A percentile compares a stretch with the other conserved stretches of the same genome.
phyloP scores from a whole-genome alignment of 2,888 invertebrate species.

The Synanthedon andrenaeformis region DNA sequence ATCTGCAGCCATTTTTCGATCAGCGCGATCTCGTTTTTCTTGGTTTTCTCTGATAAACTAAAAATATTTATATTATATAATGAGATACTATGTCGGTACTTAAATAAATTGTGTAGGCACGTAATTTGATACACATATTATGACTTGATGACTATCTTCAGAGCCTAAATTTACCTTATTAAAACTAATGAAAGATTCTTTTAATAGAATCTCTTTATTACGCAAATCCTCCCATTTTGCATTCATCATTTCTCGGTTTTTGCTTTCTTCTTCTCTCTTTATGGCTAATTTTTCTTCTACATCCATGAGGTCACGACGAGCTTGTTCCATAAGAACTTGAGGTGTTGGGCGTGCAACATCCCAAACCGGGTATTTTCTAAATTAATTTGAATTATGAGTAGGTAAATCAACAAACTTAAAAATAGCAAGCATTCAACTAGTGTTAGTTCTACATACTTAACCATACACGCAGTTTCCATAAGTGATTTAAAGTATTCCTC shows the following conservation, averaged over 20 bases:
- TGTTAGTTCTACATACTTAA: constrained; percentile 40
- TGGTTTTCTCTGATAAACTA: constrained; percentile 74
- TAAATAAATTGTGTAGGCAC: not conserved
- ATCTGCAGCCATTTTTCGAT: constrained; percentile 70
- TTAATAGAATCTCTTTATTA: constrained; percentile 60
- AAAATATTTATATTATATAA: not conserved
- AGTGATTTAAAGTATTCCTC: constrained; percentile 67
- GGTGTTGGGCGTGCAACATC: constrained; percentile 70
- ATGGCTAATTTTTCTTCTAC: constrained; percentile 56
- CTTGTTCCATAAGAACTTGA: constrained; percentile 65
- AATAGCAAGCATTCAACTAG: too few species aligned
- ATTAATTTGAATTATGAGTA: not conserved
- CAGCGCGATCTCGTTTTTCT: constrained; percentile 73
- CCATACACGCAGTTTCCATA: constrained; percentile 53
- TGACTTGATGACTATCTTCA: not conserved
- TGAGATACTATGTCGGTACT: not conserved
- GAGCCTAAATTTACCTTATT: constrained; percentile 51
- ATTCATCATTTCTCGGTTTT: constrained; percentile 54
- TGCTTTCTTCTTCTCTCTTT: constrained; percentile 51
- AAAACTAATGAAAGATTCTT: constrained; percentile 72
- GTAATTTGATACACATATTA: not conserved
- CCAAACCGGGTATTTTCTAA: constrained; percentile 74
- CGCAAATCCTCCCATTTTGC: constrained; percentile 68
- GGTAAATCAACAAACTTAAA: too few species aligned
- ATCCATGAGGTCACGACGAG: constrained; percentile 61